These are phyloP conservation scores for Oreochromis spilurus DNA, from an alignment of 2,113 vertebrate species.

Conservation along the genomic window DNA sequence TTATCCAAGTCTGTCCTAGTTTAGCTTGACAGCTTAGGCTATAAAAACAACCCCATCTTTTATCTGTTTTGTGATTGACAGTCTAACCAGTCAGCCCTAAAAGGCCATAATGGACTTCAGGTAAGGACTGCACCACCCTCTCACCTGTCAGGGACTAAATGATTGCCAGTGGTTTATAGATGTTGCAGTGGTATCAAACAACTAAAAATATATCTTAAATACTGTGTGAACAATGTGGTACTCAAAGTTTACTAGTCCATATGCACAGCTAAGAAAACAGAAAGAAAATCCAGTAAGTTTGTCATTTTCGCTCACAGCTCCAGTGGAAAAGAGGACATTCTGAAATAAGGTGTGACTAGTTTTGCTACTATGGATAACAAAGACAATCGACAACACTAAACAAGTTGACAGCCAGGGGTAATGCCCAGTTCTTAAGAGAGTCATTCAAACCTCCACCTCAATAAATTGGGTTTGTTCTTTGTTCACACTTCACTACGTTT, in stretches of 20 bases:
- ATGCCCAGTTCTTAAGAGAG: background rate
- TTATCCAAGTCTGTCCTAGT: background rate
- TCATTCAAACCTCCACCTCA: background rate
- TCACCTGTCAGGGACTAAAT: background rate
- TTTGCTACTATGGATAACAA: background rate
- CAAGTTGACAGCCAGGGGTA: background rate
- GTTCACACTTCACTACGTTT: rapidly evolving
- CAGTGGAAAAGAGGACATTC: background rate
- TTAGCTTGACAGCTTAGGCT: background rate
- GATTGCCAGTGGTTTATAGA: background rate
- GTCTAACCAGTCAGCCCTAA: background rate
- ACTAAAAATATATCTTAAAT: background rate
- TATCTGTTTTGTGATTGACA: background rate
- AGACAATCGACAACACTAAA: background rate
- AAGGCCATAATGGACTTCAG: background rate
- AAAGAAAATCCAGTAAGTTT: background rate
- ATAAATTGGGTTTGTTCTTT: background rate
- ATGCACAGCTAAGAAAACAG: background rate
- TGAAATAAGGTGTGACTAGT: background rate
- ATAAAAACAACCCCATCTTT: background rate
- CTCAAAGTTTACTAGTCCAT: background rate
- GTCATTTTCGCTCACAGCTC: background rate
- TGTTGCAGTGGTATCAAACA: background rate
- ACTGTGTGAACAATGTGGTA: background rate
- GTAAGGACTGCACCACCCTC: background rate